Base-by-base conservation (phyloP, 2,888 invertebrate genomes). In the Dorcus parallelipipedus region DNA sequence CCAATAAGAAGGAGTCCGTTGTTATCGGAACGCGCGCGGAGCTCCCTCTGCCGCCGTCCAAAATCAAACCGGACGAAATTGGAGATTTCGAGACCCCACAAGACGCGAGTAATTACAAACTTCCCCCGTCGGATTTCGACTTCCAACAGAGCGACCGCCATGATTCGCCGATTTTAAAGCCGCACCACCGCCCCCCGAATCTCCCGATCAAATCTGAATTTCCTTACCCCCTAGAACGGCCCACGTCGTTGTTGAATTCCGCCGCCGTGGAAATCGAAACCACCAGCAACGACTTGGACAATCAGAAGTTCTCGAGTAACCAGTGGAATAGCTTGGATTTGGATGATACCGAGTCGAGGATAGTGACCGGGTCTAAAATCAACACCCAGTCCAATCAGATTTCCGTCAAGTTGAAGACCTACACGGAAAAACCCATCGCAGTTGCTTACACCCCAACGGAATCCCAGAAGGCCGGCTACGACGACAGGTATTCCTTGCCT, bases 371-470 rank as follows among this genome's bases (percentile, higher is more conserved):
- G 9, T 62, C 69, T 33, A 65, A 65, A 62, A 54, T 65, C 17
- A 65, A 62, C 52, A 54, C 63, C 23, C 61, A 64, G 54, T 63
- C 64, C 53, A 65, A 71, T 61, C 69, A 73, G 61, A 78, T 79
- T 39, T 78, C 79, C 1, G 78, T 71, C 10, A 78, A 77, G 2
- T 67, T 78, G 23, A 78, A 77, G 59, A 76, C 77, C n/a, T 75
- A 73, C 53, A 79, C 81, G 0, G 84, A 85, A 47, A 81, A 83
- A 10, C 86, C 86, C 0, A 86, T 86, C 39, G 86, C 87, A 1
- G 84, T 85, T 52, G 86, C 85, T 0, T 86, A 85, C 64, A 85
- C 86, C 0, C 86, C 86, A 5, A 86, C 86, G 0, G 71, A 82
- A 76, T 71, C 80, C 53, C 72, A 75, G 69, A 50, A 66, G 61